Evolutionary conservation across 2,888 invertebrate species (phyloP), one percentile per base, ranked within the genome.

Genomic region (Parapristionchus giblindavisi): DNA sequence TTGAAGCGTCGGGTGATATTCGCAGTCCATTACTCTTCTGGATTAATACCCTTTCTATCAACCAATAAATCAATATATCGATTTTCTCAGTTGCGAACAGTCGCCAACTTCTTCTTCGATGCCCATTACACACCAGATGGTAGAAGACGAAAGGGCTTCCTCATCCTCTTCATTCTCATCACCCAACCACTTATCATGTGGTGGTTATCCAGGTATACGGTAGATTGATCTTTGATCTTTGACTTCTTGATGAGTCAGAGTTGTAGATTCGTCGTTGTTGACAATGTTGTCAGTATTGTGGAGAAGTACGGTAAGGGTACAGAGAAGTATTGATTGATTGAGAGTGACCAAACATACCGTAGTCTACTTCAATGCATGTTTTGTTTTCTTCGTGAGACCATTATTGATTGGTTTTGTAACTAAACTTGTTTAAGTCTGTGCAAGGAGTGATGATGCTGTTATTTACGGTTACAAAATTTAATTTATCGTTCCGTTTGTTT

Each of bases 131-230:
- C 71, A 75, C 79, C 27, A 8, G 88, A 88, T 65, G 90, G 90
- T 71, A 92, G 93, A 83, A 97, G 96, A 89, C 91, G 96, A 51
- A 92, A 95, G 83, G 90, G 96, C 8, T 98, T 98, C 90, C 93
- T 97, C 88, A 92, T 99, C 34, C 91, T 97, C 75, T 93, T 95
- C 88, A 92, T 98, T 76, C 94, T 95, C 1, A 90, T 92, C 17
- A 91, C 93, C 2, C 98, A 99, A 89, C 95, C 97, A 0, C 86
- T 96, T 75, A 91, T 98, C 77, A 94, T 96, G 89, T 98, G 96
- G 93, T 94, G 95, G 93, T 91, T 99, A 34, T 96, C 98, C 40
- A 86, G 85, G 86, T 86, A 71, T 29, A 1, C 2, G 8, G 24
- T 40, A 38, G 3, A 65, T n/a, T n/a, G n/a, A n/a, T n/a, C n/a